A percentile compares a stretch with the other conserved stretches of the same genome.
Evolutionary conservation across 2,888 invertebrate genomes (phyloP).

Genomic region (Dryococelus australis): DNA sequence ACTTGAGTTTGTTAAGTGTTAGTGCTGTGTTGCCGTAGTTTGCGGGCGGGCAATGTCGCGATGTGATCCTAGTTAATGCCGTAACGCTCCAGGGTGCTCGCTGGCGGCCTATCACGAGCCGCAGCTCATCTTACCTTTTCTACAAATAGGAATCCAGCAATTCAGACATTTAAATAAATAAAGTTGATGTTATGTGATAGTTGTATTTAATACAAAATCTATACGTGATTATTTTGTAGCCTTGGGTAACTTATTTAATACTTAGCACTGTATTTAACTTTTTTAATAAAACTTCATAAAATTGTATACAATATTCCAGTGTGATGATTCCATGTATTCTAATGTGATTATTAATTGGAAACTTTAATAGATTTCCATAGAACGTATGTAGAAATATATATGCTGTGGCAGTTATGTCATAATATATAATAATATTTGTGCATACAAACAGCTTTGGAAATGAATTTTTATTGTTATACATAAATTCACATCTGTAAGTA

Average conservation of each 20-base stretch:
- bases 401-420: slow-evolving; percentile 2
- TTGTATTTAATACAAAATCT: slow-evolving; percentile 52
- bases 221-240: slow-evolving; percentile 52
- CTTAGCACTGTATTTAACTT: slow-evolving; percentile 51
- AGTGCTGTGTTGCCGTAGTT: slow-evolving; percentile 8
- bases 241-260: slow-evolving; percentile 52
- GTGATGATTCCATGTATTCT: slow-evolving; percentile 50
- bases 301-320: slow-evolving; percentile 52
- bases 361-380: slow-evolving; percentile 42
- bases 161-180: slow-evolving; percentile 47
- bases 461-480: slow-evolving; percentile 30
- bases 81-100: neutral
- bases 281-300: slow-evolving; percentile 50
- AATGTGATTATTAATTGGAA: slow-evolving; percentile 43
- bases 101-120: slow-evolving; percentile 3
- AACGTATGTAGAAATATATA: slow-evolving; percentile 10
- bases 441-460: slow-evolving; percentile 25
- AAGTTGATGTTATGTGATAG: slow-evolving; percentile 52
- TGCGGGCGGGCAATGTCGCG: slow-evolving; percentile 36
- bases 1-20: slow-evolving; percentile 44
- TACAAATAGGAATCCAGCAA: slow-evolving; percentile 48
- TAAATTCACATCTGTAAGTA: slow-evolving; percentile 34
- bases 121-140: slow-evolving; percentile 47
- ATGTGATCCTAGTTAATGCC: slow-evolving; percentile 46
- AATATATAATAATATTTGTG: neutral